Evolutionary conservation across 1,140 invertebrate genomes (phyloP), one percentile per base, ranked within the genome.

Genomic region (Araneus ventricosus): DNA sequence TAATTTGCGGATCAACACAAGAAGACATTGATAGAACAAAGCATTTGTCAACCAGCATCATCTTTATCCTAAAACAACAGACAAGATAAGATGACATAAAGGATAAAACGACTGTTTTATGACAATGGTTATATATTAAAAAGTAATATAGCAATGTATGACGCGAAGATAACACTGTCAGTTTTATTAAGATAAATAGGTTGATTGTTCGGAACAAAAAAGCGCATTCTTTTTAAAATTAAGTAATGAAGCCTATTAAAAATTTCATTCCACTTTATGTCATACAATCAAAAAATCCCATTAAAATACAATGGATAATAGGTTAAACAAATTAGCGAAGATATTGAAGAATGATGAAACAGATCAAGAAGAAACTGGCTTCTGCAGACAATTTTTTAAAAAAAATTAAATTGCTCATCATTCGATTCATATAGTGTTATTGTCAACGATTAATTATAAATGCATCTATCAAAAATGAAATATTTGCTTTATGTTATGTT

Each of bases 241-340:
- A 34, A 75, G 5, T 30, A 75, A 37, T 75, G 30, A 34, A 70
- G 30, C 8, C 17, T 22, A 37, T 75, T 75, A 75, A 37, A 75
- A 34, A 75, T 37, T 75, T 75, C 20, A 30, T 10, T 22, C 14
- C 30, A 37, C 6, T 34, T 6, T 75, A 37, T 30, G 20, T 10
- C 70, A 34, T 34, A 75, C 10, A 27, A 27, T 30, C 8, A 75
- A 37, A 75, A 75, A 37, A 34, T 75, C 17, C 20, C 30, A 75
- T 34, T 75, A 37, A 75, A 37, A 75, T 5, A 67, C 63, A 75
- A 75, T 75, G 20, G 30, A 75, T 75, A 75, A 75, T 75, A 34
- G 5, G 20, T 4, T 75, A 75, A 37, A 75, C 70, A 34, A 75
- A 75, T 75, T 75, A 75, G 34, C 6, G 5, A 75, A 75, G 34